A percentile compares a stretch with the other conserved stretches of the same genome.
Conservation (phyloP, 2,113 vertebrate species). For the Mormoops blainvillei region DNA sequence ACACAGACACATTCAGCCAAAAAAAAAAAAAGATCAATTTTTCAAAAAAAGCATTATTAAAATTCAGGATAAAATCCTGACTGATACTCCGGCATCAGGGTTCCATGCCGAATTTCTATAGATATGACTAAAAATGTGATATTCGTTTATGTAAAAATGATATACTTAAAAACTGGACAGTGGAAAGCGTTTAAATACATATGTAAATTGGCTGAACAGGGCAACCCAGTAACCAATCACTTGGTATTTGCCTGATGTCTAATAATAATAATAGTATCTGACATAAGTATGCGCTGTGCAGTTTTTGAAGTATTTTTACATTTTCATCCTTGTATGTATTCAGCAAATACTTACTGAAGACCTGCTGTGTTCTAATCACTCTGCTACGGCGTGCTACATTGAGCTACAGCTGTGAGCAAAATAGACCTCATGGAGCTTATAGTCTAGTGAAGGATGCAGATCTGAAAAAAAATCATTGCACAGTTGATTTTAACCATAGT, state of each 20-base stretch:
- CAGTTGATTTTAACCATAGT: neutral
- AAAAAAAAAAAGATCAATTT: neutral
- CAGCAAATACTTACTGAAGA: neutral
- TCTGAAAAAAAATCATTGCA: neutral
- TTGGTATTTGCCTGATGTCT: conserved; percentile 22
- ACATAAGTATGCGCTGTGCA: neutral
- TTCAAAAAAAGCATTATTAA: neutral
- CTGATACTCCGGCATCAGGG: neutral
- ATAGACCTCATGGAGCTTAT: neutral
- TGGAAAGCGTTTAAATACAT: conserved; percentile 38
- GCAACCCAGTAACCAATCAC: neutral
- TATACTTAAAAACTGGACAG: neutral
- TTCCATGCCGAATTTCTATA: conserved; percentile 10
- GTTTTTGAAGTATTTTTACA: conserved; percentile 25
- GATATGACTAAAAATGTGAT: conserved; percentile 38
- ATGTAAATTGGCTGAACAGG: conserved; percentile 12
- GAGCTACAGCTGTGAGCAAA: neutral
- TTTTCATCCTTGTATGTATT: neutral
- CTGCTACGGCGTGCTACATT: neutral
- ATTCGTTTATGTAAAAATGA: neutral
- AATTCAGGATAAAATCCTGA: neutral
- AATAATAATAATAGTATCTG: conserved; percentile 31
- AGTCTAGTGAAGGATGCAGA: neutral
- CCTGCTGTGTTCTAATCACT: neutral
- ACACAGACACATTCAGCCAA: neutral